A percentile compares a stretch with the other conserved stretches of the same genome.
phyloP scores from a whole-genome alignment of 2,797 vertebrate species.

The Mus caroli region DNA sequence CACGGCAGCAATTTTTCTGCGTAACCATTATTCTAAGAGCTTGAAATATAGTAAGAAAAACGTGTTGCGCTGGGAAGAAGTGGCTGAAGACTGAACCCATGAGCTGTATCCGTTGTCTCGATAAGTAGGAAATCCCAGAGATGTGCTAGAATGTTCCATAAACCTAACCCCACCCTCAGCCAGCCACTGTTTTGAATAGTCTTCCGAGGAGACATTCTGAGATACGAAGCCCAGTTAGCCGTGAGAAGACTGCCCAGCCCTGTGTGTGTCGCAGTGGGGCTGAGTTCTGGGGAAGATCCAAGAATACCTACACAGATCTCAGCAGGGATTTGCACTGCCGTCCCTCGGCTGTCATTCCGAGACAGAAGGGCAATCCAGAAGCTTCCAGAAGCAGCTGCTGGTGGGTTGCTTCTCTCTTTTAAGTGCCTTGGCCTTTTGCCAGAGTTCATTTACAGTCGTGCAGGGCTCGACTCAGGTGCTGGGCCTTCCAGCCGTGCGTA shows the following conservation, averaged over 20 bases:
- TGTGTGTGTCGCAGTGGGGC: no score
- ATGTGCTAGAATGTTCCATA: rapidly evolving
- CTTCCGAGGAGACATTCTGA: background rate
- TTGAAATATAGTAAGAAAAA: background rate
- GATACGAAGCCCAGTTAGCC: rapidly evolving
- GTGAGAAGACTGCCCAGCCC: background rate
- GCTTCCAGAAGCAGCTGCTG: background rate
- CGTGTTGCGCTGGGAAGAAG: background rate
- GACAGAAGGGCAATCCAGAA: background rate
- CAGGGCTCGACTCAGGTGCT: rapidly evolving
- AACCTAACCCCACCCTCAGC: rapidly evolving
- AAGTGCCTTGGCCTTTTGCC: no score
- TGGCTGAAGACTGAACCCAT: no score
- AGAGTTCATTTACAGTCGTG: rapidly evolving
- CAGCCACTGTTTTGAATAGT: background rate
- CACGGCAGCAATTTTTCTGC: background rate
- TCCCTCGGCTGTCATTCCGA: background rate
- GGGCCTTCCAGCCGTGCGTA: rapidly evolving
- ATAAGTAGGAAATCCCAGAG: background rate
- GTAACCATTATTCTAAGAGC: background rate
- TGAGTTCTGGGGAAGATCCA: background rate
- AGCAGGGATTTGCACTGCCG: rapidly evolving
- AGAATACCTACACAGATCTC: background rate
- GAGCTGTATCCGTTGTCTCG: background rate
- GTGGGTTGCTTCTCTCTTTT: background rate